Base-by-base conservation (phyloP, 2,113 vertebrate species). In the Anseranas semipalmata region DNA sequence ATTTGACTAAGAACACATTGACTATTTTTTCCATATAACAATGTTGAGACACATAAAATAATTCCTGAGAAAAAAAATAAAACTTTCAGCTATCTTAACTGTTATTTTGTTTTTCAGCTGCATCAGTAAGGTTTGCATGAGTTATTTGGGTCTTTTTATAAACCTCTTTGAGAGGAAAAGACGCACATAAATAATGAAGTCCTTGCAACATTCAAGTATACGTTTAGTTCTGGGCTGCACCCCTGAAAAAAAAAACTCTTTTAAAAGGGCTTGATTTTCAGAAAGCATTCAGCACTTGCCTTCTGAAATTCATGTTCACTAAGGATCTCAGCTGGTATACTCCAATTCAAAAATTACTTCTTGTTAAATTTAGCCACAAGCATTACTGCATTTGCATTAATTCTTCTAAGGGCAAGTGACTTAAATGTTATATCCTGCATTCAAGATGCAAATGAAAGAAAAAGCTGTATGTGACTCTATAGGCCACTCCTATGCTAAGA, bases 251-350 rank as follows among this genome's bases (percentile, higher is more conserved):
- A 86, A 17, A 0, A n/a, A n/a, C 50, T 68, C 50, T 89, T 87
- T 87, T 55, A 46, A 87, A 94, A 87, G 35, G 27, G 28, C 7
- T 65, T 87, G 89, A 96, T 95, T 95, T 89, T 89, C 87, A 94
- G 65, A n/a, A 91, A 94, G 81, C 39, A 77, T 41, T 95, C 59
- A 80, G 77, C 45, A 70, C 15, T 59, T 81, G 43, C 46, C 68
- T 84, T 70, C 73, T 73, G 76, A 9, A 87, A 75, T 81, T 85
- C 33, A 41, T 93, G 84, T 67, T 95, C 87, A 33, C 30, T 66
- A 85, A 83, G 72, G 76, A 70, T 35, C 87, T 93, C 80, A 94
- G 84, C 80, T 94, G 83, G 72, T 70, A 50, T 27, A 39, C 73
- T 90, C 73, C 50, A 89, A 73, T 76, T 30, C 59, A 74, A 22